These are phyloP conservation scores for Drosophila mimetica DNA, from an alignment of 2,888 invertebrate species.

Conservation along the genomic window DNA sequence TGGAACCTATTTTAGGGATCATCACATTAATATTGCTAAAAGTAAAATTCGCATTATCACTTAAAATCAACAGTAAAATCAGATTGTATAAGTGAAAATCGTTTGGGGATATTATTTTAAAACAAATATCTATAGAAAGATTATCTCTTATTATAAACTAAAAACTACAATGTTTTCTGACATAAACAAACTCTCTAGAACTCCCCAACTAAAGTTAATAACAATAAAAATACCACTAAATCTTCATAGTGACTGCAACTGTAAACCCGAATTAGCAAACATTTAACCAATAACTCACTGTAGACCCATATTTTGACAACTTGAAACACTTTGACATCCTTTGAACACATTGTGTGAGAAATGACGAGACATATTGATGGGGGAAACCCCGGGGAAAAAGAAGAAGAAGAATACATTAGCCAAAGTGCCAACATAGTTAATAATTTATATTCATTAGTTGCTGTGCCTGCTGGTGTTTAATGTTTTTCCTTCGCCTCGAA, in stretches of 20 bases:
- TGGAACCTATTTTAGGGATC: too few species aligned
- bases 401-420: slow-evolving; percentile 18
- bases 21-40: too few species aligned
- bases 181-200: too few species aligned
- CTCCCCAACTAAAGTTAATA: too few species aligned
- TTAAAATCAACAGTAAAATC: too few species aligned
- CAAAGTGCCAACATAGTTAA: slow-evolving; percentile 33
- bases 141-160: too few species aligned
- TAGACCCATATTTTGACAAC: slow-evolving; percentile 15
- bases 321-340: slow-evolving; percentile 17
- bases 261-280: slow-evolving; percentile 2
- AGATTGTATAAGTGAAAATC: too few species aligned
- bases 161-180: too few species aligned
- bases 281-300: slow-evolving; percentile 10
- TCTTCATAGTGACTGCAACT: background rate
- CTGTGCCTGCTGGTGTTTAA: slow-evolving; percentile 16
- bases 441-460: slow-evolving; percentile 34
- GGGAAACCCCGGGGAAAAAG: background rate
- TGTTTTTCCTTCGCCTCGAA: slow-evolving; percentile 5
- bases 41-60: too few species aligned
- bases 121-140: too few species aligned
- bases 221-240: too few species aligned
- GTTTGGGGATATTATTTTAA: too few species aligned
- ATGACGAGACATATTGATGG: background rate
- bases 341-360: slow-evolving; percentile 13